Base-by-base conservation (phyloP, 2,113 vertebrate genomes). In the Motacilla tschutschensis region DNA sequence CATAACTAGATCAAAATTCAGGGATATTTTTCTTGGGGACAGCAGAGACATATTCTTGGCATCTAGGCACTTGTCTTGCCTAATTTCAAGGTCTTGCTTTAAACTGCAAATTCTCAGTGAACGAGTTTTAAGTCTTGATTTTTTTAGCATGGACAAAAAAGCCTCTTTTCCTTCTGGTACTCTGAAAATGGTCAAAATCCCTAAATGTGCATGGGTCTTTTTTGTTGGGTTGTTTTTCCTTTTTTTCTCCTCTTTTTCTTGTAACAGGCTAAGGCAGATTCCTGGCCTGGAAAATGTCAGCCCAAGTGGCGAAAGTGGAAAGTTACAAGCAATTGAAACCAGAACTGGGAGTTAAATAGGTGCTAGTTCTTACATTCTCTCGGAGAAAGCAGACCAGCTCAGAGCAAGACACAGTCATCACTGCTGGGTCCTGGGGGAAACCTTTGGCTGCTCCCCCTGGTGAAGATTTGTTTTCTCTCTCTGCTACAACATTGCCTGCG, bases 1-100 rank as follows among this genome's bases (percentile, higher is more conserved):
- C 65, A 66, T 87, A 90, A 91, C 67, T 83, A 50, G 75, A 92
- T 85, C 79, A 88, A 87, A 94, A 90, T 79, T 88, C 77, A 92
- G 31, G 29, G 36, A 77, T 88, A 74, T 90, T 93, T 93, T 91
- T 91, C 88, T 84, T 70, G 48, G 57, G 84, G 86, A 88, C 55
- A 85, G 57, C 53, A 63, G 58, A 88, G 86, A 81, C 59, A 63
- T 89, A 66, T 91, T 91, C 81, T 92, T 92, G 94, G 86, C 83
- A 93, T 64, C 67, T 48, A 76, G 44, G 36, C 20, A 21, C 60
- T 92, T 93, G 51, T 79, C 71, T 90, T 91, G 86, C 64, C 69
- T 86, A 74, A 91, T 90, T 88, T 93, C 55, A 84, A 77, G 22
- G 55, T 91, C 67, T 86, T 91, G 44, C 75, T 81, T 88, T 70